Conservation (phyloP, 2,888 invertebrate species). For the Calameuta idolon region DNA sequence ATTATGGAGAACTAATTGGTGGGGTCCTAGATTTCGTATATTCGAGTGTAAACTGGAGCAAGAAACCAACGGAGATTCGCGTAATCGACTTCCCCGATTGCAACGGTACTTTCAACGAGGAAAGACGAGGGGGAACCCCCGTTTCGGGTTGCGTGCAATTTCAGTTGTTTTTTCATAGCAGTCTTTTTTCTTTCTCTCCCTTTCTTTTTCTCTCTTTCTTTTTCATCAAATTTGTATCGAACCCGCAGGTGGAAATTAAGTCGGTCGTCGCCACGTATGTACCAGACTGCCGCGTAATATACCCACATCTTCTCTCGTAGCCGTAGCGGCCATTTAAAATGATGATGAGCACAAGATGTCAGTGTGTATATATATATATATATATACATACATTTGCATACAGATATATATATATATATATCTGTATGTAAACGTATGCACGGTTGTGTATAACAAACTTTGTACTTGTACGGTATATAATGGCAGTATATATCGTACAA, state of each 20-base stretch:
- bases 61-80: slow-evolving; percentile 7
- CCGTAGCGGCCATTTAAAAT: not conserved
- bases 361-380: slow-evolving; percentile 19
- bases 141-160: not conserved
- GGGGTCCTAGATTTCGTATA: not conserved
- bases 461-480: not conserved
- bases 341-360: not conserved
- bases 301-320: not conserved
- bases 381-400: slow-evolving; percentile 26
- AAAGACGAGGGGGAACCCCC: not conserved
- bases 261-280: not conserved
- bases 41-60: slow-evolving; percentile 1
- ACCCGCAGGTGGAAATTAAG: not conserved
- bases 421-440: slow-evolving; percentile 16
- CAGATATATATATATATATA: slow-evolving; percentile 26
- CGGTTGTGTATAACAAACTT: not conserved
- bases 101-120: slow-evolving; percentile 25
- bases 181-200: slow-evolving; percentile 13
- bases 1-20: not conserved
- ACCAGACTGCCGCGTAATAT: not conserved
- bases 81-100: slow-evolving; percentile 1
- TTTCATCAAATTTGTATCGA: not conserved
- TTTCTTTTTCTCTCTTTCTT: slow-evolving; percentile 12
- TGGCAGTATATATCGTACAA: not conserved
- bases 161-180: not conserved